Evolutionary conservation across 1,140 invertebrate genomes (phyloP), one percentile per base, ranked within the genome.

Genomic region (Gonatopus flavifemur): DNA sequence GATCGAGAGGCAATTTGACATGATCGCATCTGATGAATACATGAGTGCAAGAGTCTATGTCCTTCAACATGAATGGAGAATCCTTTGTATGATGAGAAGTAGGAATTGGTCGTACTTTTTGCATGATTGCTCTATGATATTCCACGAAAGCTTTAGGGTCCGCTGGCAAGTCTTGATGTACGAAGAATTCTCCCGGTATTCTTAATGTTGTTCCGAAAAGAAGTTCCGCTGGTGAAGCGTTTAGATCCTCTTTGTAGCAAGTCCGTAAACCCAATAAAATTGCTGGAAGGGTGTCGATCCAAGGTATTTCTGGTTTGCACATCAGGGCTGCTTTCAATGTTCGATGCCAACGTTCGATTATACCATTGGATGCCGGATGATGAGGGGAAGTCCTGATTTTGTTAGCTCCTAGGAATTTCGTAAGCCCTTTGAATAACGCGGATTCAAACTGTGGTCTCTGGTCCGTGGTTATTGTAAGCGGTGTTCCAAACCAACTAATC

Each of bases 401-500:
- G 30, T 5, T 16, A 3, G 21, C 18, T 3, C 21, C 25, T 21
- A 46, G 7, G 16, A 32, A 16, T 10, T 32, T 43, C n/a, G 28
- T 7, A 3, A 43, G 28, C 3, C 16, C 42, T 43, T 20, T 57
- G 30, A 31, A 43, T 3, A 43, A 30, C 3, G 15, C 7, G 3
- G 25, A 16, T 31, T 43, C 41, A n/a, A 43, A 43, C 12, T 43
- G 41, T 3, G 15, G 2, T 0, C 63, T 55, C 24, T 39, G 38
- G 33, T 54, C 41, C 2, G 18, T 28, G 15, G 41, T 41, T 6
- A 43, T 37, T 7, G 24, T 44, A 15, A 32, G 16, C 3, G 64
- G 67, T 9, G 52, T 36, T 4, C 66, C 70, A 53, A 62, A 76
- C 7, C 62, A 19, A 8, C 61, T 21, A 13, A 78, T 59, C 74